phyloP scores from a whole-genome alignment of 2,888 invertebrate genomes.

The Periphyllus acericola region DNA sequence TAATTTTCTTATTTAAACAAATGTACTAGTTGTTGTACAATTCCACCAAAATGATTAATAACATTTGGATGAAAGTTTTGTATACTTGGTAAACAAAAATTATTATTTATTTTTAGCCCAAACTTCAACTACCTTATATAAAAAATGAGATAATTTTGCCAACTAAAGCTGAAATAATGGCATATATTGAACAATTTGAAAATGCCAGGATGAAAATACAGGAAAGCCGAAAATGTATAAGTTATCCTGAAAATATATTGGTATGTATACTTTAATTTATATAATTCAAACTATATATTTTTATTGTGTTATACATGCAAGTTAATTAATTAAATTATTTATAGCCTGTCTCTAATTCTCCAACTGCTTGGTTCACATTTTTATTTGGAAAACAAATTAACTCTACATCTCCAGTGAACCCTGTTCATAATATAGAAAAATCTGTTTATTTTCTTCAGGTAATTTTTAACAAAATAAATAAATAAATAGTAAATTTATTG shows the following conservation, averaged over 20 bases:
- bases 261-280: slow-evolving; percentile 21
- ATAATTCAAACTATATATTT: background rate
- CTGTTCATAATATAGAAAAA: slow-evolving; percentile 55
- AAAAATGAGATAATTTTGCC: slow-evolving; percentile 50
- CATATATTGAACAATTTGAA: slow-evolving; percentile 57
- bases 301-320: background rate
- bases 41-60: too few species aligned
- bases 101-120: slow-evolving; percentile 32
- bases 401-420: slow-evolving; percentile 33
- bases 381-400: slow-evolving; percentile 54
- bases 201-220: slow-evolving; percentile 28
- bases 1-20: too few species aligned
- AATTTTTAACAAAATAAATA: background rate
- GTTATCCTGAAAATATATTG: slow-evolving; percentile 27
- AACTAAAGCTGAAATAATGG: slow-evolving; percentile 59
- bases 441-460: slow-evolving; percentile 42
- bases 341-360: slow-evolving; percentile 30
- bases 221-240: slow-evolving; percentile 21
- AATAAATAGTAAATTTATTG: too few species aligned
- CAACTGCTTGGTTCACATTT: slow-evolving; percentile 47
- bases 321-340: slow-evolving; percentile 21
- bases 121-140: slow-evolving; percentile 26
- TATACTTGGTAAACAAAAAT: background rate
- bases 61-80: background rate
- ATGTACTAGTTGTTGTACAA: too few species aligned